Conservation (phyloP, 2,113 vertebrate species). For the Abramis brama region DNA sequence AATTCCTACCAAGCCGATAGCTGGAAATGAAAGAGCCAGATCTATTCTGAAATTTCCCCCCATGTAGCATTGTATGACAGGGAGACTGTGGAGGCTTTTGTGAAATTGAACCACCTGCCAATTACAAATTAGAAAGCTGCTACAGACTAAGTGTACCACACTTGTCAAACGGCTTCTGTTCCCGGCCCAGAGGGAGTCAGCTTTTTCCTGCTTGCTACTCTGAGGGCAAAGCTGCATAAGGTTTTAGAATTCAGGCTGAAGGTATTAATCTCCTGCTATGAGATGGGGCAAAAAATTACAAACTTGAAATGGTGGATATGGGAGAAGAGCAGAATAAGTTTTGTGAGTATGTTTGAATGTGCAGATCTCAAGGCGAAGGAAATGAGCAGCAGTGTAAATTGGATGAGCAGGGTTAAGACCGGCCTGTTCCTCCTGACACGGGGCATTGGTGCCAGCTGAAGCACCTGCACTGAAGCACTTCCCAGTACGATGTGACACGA, state of each 20-base stretch:
- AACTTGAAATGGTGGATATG: slow-evolving; percentile 9
- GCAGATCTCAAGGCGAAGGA: slow-evolving; percentile 58
- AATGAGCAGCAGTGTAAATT: slow-evolving; percentile 64
- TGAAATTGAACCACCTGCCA: slow-evolving; percentile 58
- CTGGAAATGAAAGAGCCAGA: slow-evolving; percentile 43
- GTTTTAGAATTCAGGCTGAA: slow-evolving; percentile 21
- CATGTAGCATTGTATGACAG: slow-evolving; percentile 48
- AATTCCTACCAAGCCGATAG: slow-evolving; percentile 32
- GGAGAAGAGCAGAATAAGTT: neutral
- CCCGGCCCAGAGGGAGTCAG: slow-evolving; percentile 30
- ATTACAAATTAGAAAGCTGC: slow-evolving; percentile 59
- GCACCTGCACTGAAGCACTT: slow-evolving; percentile 62
- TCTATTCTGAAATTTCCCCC: slow-evolving; percentile 52
- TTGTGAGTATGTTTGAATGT: slow-evolving; percentile 41
- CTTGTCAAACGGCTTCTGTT: slow-evolving; percentile 52
- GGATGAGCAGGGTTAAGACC: slow-evolving; percentile 65
- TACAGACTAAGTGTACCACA: slow-evolving; percentile 45
- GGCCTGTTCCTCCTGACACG: slow-evolving; percentile 53
- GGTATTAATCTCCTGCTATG: slow-evolving; percentile 26
- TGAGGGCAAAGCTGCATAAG: slow-evolving; percentile 3
- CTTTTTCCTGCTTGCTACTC: slow-evolving; percentile 27
- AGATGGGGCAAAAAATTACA: slow-evolving; percentile 12
- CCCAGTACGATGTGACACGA: slow-evolving; percentile 69
- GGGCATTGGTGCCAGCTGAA: slow-evolving; percentile 63
- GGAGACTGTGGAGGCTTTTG: slow-evolving; percentile 44